A percentile compares a stretch with the other conserved stretches of the same genome.
Evolutionary conservation across 2,888 invertebrate genomes (phyloP).

Genomic region (Lasioglossum malachurum): DNA sequence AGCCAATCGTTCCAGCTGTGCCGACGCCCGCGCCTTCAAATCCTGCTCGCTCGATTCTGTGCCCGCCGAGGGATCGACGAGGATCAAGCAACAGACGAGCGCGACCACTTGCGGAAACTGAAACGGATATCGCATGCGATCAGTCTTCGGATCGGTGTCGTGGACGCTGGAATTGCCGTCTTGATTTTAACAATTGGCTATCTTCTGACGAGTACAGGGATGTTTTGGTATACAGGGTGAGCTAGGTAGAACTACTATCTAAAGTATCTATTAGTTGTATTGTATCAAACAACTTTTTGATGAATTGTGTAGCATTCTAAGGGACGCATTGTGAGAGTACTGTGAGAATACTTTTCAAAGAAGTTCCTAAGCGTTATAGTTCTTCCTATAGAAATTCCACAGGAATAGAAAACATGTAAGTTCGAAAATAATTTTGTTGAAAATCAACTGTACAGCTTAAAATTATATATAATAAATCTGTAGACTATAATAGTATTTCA

Average conservation of each 20-base stretch:
- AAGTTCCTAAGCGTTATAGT: background rate
- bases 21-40: conserved; percentile 49
- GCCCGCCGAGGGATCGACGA: conserved; percentile 63
- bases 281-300: background rate
- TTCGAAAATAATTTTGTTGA: background rate
- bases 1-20: conserved; percentile 79
- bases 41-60: conserved; percentile 49
- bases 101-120: conserved; percentile 45
- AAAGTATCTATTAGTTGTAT: background rate
- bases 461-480: too few species aligned
- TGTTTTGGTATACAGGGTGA: too few species aligned
- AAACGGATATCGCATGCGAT: conserved; percentile 13
- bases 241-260: too few species aligned
- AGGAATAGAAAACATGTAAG: background rate
- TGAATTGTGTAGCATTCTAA: background rate
- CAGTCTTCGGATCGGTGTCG: background rate
- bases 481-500: too few species aligned
- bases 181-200: background rate
- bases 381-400: background rate
- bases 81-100: conserved; percentile 65
- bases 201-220: background rate
- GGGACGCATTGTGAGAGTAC: background rate
- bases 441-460: background rate
- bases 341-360: too few species aligned
- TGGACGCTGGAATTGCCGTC: background rate